These are phyloP conservation scores for Saccopteryx bilineata DNA, from an alignment of 2,113 vertebrate species.

Conservation along the genomic window DNA sequence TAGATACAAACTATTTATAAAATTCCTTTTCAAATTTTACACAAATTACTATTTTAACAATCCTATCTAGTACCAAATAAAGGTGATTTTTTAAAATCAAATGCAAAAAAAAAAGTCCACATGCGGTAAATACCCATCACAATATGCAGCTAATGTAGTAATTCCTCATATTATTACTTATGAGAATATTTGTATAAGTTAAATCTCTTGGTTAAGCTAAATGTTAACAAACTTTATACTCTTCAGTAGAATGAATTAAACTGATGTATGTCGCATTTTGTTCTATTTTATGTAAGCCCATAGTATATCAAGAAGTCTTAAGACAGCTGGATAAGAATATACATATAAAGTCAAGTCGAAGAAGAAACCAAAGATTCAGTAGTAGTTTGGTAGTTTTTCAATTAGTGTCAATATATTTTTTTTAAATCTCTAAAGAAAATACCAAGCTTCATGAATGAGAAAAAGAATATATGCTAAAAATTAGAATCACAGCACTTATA, in stretches of 20 bases:
- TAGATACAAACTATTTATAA: slow-evolving; percentile 23
- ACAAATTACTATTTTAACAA: slow-evolving; percentile 36
- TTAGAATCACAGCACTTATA: background rate
- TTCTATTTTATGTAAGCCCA: slow-evolving; percentile 16
- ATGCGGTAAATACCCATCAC: background rate
- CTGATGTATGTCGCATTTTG: slow-evolving; percentile 9
- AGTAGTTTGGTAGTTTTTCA: background rate
- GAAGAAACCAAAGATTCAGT: background rate
- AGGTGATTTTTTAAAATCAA: slow-evolving; percentile 37
- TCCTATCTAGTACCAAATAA: background rate
- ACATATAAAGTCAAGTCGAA: slow-evolving; percentile 32
- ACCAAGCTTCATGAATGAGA: slow-evolving; percentile 8
- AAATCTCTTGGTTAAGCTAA: background rate
- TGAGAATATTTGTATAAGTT: slow-evolving; percentile 46
- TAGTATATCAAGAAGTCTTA: background rate
- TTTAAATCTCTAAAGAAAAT: slow-evolving; percentile 13
- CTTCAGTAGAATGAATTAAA: slow-evolving; percentile 53
- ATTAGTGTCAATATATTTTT: background rate
- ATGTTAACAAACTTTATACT: background rate
- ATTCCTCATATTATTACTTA: background rate
- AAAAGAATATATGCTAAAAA: slow-evolving; percentile 35
- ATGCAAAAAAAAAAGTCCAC: background rate
- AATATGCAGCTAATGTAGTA: slow-evolving; percentile 18
- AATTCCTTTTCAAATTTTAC: slow-evolving; percentile 23
- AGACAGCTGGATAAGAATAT: slow-evolving; percentile 20